Evolutionary conservation across 2,797 vertebrate genomes (phyloP).

Genomic region (Chrosomus eos): DNA sequence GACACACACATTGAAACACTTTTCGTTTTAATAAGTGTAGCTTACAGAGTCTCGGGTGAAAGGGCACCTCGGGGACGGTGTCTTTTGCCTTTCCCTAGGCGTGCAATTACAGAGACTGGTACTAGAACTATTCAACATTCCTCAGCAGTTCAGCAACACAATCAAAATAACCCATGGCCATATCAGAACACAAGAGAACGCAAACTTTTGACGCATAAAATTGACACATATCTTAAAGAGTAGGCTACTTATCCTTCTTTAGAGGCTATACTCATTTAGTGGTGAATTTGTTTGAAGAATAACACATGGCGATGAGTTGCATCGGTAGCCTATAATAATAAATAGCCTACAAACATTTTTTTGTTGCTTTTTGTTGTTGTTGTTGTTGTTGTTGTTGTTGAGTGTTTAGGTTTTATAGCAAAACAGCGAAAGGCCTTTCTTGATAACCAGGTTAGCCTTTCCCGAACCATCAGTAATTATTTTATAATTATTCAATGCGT

Average conservation of each 20-base stretch:
- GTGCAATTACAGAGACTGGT: slow-evolving; percentile 80
- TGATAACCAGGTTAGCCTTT: not conserved
- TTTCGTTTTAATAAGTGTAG: slow-evolving; percentile 99
- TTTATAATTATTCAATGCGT: not conserved
- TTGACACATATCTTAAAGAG: too few species aligned
- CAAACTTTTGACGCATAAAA: not conserved
- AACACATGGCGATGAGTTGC: not conserved
- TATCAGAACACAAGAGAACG: slow-evolving; percentile 29
- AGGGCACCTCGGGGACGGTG: slow-evolving; percentile 93
- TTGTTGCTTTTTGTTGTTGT: too few species aligned
- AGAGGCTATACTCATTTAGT: not conserved
- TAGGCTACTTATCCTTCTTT: not conserved
- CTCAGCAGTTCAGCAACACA: slow-evolving; percentile 75
- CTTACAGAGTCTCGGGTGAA: slow-evolving; percentile 95
- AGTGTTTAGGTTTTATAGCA: not conserved
- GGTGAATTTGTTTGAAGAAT: not conserved
- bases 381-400: not conserved
- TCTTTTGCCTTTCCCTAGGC: slow-evolving; percentile 81
- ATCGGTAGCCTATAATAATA: not conserved
- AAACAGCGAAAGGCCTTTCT: not conserved
- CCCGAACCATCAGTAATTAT: not conserved
- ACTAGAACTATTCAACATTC: slow-evolving; percentile 75
- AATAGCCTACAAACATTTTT: too few species aligned
- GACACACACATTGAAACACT: slow-evolving; percentile 99
- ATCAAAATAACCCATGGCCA: slow-evolving; percentile 54